Conservation (phyloP, 2,888 invertebrate genomes). For the Xanthorhoe designata region DNA sequence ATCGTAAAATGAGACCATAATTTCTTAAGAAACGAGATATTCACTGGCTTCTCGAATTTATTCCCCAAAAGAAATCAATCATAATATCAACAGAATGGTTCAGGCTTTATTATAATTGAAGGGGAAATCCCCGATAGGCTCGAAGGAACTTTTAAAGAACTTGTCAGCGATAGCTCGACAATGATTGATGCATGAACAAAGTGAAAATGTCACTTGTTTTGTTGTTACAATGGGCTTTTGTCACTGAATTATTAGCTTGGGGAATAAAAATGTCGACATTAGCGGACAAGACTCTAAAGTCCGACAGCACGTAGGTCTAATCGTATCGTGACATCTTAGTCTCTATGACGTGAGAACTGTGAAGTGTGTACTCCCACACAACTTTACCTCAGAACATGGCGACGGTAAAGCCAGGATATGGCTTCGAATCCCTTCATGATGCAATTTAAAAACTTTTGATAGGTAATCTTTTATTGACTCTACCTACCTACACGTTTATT, state of each 20-base stretch:
- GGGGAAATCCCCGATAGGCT: conserved; percentile 58
- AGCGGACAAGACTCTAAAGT: background rate
- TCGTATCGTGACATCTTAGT: no score
- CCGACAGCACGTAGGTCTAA: no score
- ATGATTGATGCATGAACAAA: conserved; percentile 63
- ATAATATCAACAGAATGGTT: conserved; percentile 50
- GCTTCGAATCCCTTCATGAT: no score
- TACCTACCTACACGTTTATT: no score
- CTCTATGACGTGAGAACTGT: no score
- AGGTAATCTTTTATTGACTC: no score
- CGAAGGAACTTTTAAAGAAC: conserved; percentile 57
- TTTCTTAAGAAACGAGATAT: background rate
- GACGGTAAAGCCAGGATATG: no score
- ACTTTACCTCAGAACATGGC: no score
- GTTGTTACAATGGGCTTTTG: conserved; percentile 11
- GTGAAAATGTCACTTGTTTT: conserved; percentile 52
- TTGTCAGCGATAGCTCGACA: conserved; percentile 54
- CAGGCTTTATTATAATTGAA: conserved; percentile 55
- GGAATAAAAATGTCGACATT: background rate
- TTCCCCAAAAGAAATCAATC: conserved; percentile 55
- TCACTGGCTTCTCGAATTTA: conserved; percentile 5
- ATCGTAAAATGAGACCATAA: background rate
- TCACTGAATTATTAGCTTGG: background rate
- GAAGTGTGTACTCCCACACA: no score
- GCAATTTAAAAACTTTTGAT: no score